Evolutionary conservation across 2,113 vertebrate genomes (phyloP), one percentile per base, ranked within the genome.

Genomic region (Pontoporia blainvillei): DNA sequence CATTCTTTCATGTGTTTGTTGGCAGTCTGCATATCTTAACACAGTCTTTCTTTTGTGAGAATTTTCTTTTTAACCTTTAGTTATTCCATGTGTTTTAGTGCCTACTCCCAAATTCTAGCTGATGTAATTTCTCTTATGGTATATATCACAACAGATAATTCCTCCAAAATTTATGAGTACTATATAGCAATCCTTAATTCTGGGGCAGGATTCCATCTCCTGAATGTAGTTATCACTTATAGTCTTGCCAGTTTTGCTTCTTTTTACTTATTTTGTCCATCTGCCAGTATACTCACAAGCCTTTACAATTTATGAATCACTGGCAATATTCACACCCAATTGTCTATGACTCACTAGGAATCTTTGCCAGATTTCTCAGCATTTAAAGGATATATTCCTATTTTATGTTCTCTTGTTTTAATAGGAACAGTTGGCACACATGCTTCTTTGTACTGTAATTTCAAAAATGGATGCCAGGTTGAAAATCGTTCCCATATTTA

Each of bases 391-490:
- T 61, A 91, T 54, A 88, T 90, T 95, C 46, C 52, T 71, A 39
- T 95, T 96, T 96, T 79, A 94, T 72, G 23, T 82, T 46, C 39
- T 86, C 17, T 78, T 39, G 67, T 93, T 95, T 96, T 95, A 94
- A 64, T 20, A 90, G 39, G 59, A 34, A 81, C 59, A 79, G 46
- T 89, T 89, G 73, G 72, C 62, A 62, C 59, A 83, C 34, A 54
- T 86, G 54, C 21, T 36, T 72, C 41, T 91, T 78, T 95, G 90
- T 54, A 95, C 62, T 95, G 39, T 86, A 96, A 95, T 86, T 97
- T 96, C 8, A 94, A 90, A 96, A 96, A 89, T 91, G 27, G 15
- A 67, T 96, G 67, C 82, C 90, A 96, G 78, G 23, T 91, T 96
- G 71, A 95, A 95, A 95, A 49, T 67, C 52, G 27, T 94, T 96